phyloP scores from a whole-genome alignment of 2,888 invertebrate species.

The Cerastis rubricosa region DNA sequence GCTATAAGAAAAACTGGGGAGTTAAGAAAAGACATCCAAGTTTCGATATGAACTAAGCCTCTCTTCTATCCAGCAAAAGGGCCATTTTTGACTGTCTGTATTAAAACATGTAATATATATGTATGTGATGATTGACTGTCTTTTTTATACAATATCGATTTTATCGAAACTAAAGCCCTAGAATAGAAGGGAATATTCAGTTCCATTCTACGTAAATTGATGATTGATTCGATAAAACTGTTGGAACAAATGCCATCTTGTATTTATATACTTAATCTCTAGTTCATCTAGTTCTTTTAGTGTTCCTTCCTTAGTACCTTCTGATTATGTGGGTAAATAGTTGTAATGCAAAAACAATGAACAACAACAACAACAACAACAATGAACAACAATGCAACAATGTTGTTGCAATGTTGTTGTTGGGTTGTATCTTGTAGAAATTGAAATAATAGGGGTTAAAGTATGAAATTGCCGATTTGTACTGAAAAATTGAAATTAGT shows the following conservation, averaged over 20 bases:
- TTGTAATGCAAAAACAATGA: too few species aligned
- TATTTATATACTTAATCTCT: not conserved
- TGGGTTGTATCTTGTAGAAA: too few species aligned
- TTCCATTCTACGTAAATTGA: not conserved
- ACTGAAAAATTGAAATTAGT: too few species aligned
- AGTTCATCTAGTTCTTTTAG: too few species aligned
- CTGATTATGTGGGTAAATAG: too few species aligned
- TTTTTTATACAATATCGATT: not conserved
- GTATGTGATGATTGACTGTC: not conserved
- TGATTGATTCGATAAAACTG: not conserved
- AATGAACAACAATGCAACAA: too few species aligned
- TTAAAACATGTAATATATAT: not conserved
- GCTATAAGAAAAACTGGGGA: slow-evolving; percentile 32
- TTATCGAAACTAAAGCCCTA: not conserved
- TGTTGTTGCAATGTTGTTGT: too few species aligned
- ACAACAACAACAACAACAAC: too few species aligned
- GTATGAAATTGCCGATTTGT: too few species aligned
- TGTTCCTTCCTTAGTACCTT: not conserved
- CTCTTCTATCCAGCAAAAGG: not conserved
- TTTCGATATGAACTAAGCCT: not conserved
- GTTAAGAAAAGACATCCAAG: not conserved
- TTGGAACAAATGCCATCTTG: not conserved
- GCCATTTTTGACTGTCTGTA: not conserved
- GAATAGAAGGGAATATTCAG: not conserved
- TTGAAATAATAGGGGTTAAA: too few species aligned